A percentile compares a stretch with the other conserved stretches of the same genome.
These are phyloP conservation scores for Pyrochroa serraticornis DNA, from an alignment of 2,888 invertebrate species.

Conservation along the genomic window DNA sequence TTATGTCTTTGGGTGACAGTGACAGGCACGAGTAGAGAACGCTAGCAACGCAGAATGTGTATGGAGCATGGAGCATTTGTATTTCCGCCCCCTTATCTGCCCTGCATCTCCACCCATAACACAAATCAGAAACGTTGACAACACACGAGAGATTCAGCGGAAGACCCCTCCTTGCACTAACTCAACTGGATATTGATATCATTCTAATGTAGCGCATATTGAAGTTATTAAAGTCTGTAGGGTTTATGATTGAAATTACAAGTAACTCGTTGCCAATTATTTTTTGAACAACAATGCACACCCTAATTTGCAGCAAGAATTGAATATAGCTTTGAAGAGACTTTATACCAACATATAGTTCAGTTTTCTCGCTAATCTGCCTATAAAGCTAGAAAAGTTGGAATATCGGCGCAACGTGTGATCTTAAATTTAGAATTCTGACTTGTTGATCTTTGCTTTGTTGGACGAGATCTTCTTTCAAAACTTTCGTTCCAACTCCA, in stretches of 20 bases:
- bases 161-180: conserved; percentile 14
- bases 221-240: conserved; percentile 22
- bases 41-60: conserved; percentile 23
- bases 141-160: conserved; percentile 37
- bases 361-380: too few species aligned
- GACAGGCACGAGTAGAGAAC: conserved; percentile 31
- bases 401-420: too few species aligned
- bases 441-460: too few species aligned
- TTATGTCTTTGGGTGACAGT: conserved; percentile 30
- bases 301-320: too few species aligned
- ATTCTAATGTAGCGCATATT: conserved; percentile 32
- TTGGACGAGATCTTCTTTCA: too few species aligned
- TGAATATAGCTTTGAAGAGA: too few species aligned
- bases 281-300: too few species aligned
- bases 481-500: too few species aligned
- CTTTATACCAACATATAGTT: too few species aligned
- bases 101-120: conserved; percentile 41
- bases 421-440: too few species aligned
- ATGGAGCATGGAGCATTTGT: conserved; percentile 24
- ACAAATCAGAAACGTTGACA: conserved; percentile 46
- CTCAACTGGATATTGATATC: conserved; percentile 20
- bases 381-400: too few species aligned
- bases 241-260: conserved; percentile 18
- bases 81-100: conserved; percentile 38
- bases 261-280: too few species aligned